These are phyloP conservation scores for Acleris sparsana DNA, from an alignment of 2,888 invertebrate species.

Conservation along the genomic window DNA sequence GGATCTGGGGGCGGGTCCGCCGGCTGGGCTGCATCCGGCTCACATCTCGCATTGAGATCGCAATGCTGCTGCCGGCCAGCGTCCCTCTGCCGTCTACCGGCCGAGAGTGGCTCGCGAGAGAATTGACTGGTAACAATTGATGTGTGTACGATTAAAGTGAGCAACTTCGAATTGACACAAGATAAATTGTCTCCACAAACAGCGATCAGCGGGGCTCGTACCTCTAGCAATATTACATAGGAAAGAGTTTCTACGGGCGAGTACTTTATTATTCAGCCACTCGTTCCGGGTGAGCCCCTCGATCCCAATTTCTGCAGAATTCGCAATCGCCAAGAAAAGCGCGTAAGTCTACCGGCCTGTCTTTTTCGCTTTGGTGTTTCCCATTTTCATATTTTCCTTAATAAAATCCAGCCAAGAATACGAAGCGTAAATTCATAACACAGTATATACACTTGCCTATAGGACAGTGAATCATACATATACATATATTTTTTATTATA, in stretches of 20 bases:
- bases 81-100: constrained; percentile 27
- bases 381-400: constrained; percentile 39
- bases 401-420: constrained; percentile 42
- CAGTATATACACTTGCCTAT: constrained; percentile 49
- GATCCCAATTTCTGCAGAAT: constrained; percentile 13
- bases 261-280: neutral
- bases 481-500: constrained; percentile 66
- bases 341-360: constrained; percentile 43
- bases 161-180: constrained; percentile 62
- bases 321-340: constrained; percentile 35
- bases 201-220: constrained; percentile 34
- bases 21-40: constrained; percentile 1
- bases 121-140: constrained; percentile 67
- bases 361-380: constrained; percentile 43
- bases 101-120: constrained; percentile 42
- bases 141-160: constrained; percentile 54
- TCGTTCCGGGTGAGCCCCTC: constrained; percentile 2
- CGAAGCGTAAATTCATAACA: constrained; percentile 44
- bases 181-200: constrained; percentile 44
- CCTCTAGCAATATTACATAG: constrained; percentile 6
- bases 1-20: no score
- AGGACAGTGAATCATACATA: constrained; percentile 53
- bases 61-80: constrained; percentile 3
- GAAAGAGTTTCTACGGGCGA: neutral
- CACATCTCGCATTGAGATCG: neutral